phyloP scores from a whole-genome alignment of 2,113 vertebrate genomes.

The Paradoxurus hermaphroditus region DNA sequence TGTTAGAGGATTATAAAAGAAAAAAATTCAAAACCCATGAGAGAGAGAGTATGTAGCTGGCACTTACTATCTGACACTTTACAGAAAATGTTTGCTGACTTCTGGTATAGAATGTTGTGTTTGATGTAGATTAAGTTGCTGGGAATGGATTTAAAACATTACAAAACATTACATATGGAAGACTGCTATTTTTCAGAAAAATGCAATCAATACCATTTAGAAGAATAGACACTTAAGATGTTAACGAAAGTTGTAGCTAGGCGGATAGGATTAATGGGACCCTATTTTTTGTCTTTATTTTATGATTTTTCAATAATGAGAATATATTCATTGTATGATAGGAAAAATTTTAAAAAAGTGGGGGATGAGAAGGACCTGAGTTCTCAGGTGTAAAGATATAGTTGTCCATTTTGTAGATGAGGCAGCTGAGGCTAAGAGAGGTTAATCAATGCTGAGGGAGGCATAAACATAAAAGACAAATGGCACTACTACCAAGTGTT shows the following conservation, averaged over 20 bases:
- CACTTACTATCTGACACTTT: neutral
- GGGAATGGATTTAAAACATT: neutral
- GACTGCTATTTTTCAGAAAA: neutral
- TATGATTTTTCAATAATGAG: slow-evolving; percentile 8
- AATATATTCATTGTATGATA: neutral
- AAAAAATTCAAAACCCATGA: neutral
- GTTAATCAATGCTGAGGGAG: neutral
- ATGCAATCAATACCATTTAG: neutral
- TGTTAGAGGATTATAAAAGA: slow-evolving; percentile 4
- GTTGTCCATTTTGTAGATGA: neutral
- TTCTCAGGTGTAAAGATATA: neutral
- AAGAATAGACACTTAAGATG: neutral
- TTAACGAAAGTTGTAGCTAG: neutral
- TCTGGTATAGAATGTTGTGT: neutral
- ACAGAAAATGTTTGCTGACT: neutral
- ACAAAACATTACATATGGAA: neutral
- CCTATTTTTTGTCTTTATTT: neutral
- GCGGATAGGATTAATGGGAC: neutral
- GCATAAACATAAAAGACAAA: neutral
- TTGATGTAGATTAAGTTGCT: neutral
- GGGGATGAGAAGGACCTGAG: neutral
- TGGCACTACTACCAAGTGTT: neutral
- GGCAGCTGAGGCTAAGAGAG: neutral
- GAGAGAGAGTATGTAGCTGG: neutral
- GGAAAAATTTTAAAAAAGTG: neutral